Evolutionary conservation across 2,113 vertebrate species (phyloP), one percentile per base, ranked within the genome.

Genomic region (Pedetes capensis): DNA sequence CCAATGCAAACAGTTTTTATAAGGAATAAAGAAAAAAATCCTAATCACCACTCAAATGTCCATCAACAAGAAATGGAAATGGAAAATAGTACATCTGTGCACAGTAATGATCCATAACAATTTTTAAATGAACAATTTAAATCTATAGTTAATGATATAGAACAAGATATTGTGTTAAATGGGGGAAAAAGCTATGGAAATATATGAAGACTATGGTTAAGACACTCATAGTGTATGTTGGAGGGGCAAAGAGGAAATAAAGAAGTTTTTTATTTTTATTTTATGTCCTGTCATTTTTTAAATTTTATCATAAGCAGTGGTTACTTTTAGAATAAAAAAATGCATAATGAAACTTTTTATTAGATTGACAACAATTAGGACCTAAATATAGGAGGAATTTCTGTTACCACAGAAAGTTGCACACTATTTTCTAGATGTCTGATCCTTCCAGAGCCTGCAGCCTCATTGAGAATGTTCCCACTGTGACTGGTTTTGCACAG

Each of bases 321-420:
- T 63, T 42, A 61, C 17, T 83, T 83, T 79, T 25, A 37, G 29
- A 14, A 47, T 82, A 63, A 78, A 96, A 81, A 63, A 55, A n/a
- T 51, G 55, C 5, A 74, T 34, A 20, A 49, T 42, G 32, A 27
- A 39, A 64, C 51, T 1, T 4, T 88, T n/a, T 83, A n/a, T n/a
- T n/a, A n/a, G n/a, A n/a, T n/a, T n/a, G n/a, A n/a, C 49, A 81
- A 39, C 9, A 82, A 66, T 87, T 55, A 68, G 69, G 57, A 89
- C 57, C 76, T 87, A 94, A 94, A 61, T 17, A 23, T 22, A 66
- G n/a, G 34, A 86, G 37, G 42, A 87, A 37, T n/a, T 85, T 80
- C 63, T 29, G 2, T 76, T 75, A 51, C n/a, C n/a, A n/a, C n/a
- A 39, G 27, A 80, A 53, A 75, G 57, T 20, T 7, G 11, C 34